Percentiles rank a stretch among this genome's conserved stretches.
Conservation (phyloP, 2,797 vertebrate species). For the Rhinoraja longicauda region DNA sequence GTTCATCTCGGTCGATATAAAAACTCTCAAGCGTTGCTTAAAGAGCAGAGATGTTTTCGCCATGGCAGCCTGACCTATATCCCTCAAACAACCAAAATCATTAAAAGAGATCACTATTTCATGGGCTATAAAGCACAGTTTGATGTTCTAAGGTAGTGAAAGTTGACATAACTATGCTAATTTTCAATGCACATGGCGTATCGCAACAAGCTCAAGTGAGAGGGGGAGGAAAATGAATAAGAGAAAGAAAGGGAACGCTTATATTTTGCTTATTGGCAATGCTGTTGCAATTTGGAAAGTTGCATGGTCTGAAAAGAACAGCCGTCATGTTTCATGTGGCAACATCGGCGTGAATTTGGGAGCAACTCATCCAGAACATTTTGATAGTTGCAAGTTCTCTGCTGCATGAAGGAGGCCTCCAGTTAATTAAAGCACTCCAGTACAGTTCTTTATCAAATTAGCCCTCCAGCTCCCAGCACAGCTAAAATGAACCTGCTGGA, state of each 20-base stretch:
- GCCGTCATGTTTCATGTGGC: neutral
- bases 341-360: neutral
- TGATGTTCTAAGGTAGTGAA: neutral
- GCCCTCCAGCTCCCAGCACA: neutral
- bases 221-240: neutral
- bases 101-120: neutral
- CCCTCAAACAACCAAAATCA: neutral
- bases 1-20: neutral
- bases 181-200: neutral
- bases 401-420: neutral
- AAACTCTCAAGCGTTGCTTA: neutral
- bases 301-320: neutral
- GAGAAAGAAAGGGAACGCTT: neutral
- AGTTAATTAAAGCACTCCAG: conserved; percentile 23
- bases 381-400: neutral
- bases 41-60: neutral
- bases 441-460: neutral
- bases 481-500: neutral
- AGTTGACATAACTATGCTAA: neutral
- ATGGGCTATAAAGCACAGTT: neutral
- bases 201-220: neutral
- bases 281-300: conserved; percentile 22
- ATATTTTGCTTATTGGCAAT: neutral
- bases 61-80: neutral
- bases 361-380: conserved; percentile 14